These are phyloP conservation scores for Sitta carolinensis DNA, from an alignment of 2,797 vertebrate genomes.

Conservation along the genomic window DNA sequence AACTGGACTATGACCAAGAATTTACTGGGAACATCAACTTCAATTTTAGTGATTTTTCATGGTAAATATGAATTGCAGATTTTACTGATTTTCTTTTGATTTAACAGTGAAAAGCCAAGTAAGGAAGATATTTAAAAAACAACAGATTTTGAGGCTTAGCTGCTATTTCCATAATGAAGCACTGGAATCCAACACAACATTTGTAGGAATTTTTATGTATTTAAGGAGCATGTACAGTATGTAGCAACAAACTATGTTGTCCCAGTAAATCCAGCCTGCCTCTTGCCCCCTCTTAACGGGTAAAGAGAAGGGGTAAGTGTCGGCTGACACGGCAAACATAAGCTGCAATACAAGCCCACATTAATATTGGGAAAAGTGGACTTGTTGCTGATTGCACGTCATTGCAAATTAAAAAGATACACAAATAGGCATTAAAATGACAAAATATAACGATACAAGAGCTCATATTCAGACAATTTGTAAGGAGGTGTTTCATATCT, in stretches of 20 bases:
- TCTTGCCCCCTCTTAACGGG: not conserved
- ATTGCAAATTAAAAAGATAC: conserved; percentile 62
- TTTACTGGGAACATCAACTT: conserved; percentile 69
- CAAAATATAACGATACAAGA: conserved; percentile 67
- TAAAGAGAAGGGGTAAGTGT: conserved; percentile 31
- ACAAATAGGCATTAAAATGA: conserved; percentile 69
- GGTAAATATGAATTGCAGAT: conserved; percentile 53
- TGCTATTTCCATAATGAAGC: not conserved
- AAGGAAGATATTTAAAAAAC: not conserved
- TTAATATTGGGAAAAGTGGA: conserved; percentile 60
- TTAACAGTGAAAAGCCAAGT: conserved; percentile 25
- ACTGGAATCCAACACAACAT: not conserved
- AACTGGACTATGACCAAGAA: conserved; percentile 67
- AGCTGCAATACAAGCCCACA: conserved; percentile 56
- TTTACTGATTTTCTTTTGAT: conserved; percentile 60
- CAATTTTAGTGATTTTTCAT: conserved; percentile 65
- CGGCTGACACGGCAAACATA: conserved; percentile 39
- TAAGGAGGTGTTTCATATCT: conserved; percentile 78
- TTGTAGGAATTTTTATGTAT: not conserved
- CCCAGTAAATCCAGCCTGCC: conserved; percentile 1
- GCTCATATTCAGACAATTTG: conserved; percentile 66
- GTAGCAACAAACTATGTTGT: not conserved
- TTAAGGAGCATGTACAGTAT: not conserved
- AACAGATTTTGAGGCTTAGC: conserved; percentile 10
- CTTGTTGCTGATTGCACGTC: conserved; percentile 67